These are phyloP conservation scores for Andrena haemorrhoa DNA, from an alignment of 2,888 invertebrate species.

Conservation along the genomic window DNA sequence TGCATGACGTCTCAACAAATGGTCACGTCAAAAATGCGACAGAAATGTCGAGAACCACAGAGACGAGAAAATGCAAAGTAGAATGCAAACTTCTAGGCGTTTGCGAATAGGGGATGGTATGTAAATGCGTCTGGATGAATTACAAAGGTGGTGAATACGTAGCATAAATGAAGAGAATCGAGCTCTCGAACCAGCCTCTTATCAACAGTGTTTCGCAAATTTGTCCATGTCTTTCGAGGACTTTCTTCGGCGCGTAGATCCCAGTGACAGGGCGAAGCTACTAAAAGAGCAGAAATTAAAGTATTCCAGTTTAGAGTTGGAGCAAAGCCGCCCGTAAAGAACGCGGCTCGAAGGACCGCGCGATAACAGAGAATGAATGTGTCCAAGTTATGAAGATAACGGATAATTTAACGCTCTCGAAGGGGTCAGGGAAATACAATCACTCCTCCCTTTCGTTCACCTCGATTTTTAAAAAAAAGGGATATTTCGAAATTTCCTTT, in stretches of 20 bases:
- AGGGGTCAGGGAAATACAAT: constrained; percentile 43
- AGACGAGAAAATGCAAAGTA: background rate
- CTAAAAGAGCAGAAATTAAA: constrained; percentile 43
- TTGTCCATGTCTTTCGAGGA: background rate
- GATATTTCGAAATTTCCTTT: background rate
- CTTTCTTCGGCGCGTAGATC: background rate
- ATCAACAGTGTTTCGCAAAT: constrained; percentile 22
- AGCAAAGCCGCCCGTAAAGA: constrained; percentile 48
- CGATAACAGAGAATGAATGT: constrained; percentile 51
- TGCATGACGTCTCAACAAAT: background rate
- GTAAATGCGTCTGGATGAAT: background rate
- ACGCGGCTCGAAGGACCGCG: constrained; percentile 45
- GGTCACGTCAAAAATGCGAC: background rate
- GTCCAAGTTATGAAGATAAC: constrained; percentile 56
- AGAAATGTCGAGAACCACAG: background rate
- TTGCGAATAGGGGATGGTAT: background rate
- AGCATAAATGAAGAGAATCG: background rate
- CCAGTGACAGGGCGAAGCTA: background rate
- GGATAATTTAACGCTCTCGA: constrained; percentile 42
- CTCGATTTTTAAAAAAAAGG: background rate
- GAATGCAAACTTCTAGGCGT: background rate
- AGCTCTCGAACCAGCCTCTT: constrained; percentile 3
- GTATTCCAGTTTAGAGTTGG: constrained; percentile 52
- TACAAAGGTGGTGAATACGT: background rate
- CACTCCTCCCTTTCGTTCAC: constrained; percentile 12